Evolutionary conservation across 2,113 vertebrate species (phyloP), one percentile per base, ranked within the genome.

Genomic region (Engraulis encrasicolus): DNA sequence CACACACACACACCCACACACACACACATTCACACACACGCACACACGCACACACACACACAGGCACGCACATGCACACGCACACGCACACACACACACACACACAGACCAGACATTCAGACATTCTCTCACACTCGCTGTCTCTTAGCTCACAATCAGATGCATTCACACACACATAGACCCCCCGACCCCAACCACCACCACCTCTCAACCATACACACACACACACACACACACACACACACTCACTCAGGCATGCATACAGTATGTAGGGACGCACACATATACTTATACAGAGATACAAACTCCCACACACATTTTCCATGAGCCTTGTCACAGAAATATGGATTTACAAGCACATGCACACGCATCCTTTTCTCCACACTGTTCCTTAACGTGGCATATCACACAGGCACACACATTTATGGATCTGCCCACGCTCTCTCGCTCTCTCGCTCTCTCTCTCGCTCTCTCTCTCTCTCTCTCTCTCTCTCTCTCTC

Each of bases 381-480:
- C 66, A 74, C 66, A 5, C 66, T 74, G 27, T 27, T 74, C 66
- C 66, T 74, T 34, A 74, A 74, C 66, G 34, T 31, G 34, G 27
- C 66, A 74, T 74, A 23, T 31, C 66, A 74, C 66, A 74, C 66
- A 34, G 61, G 66, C 27, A 31, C 31, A 74, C 66, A 74, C 66
- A 74, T 74, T 74, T 34, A 74, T 36, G 17, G 34, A 74, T 74
- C 66, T 74, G 66, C 66, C 66, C 66, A 74, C 66, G 34, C 66
- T 34, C 66, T 5, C 19, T 6, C 48, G 18, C 49, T 31, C 48
- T 19, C 20, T 40, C 19, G 14, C 17, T 50, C 78, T 45, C 78
- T 20, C 34, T 6, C 79, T 31, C 9, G 1, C 48, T 19, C 45
- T 6, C 6, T 27, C 38, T 9, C 40, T 6, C 79, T 31, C 9